Evolutionary conservation across 1,140 invertebrate species (phyloP).

Genomic region (Formica exsecta): DNA sequence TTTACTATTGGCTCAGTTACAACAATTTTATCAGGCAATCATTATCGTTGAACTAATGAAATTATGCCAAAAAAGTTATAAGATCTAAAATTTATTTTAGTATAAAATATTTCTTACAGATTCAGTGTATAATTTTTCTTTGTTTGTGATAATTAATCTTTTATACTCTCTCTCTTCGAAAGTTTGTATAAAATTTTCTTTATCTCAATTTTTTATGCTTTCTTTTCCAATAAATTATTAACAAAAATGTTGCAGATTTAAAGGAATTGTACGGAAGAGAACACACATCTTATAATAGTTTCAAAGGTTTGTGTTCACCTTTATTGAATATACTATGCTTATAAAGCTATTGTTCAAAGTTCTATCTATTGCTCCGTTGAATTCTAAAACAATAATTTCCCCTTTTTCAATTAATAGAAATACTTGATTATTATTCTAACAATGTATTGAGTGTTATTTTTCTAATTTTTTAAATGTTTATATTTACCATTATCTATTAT

Average conservation of each 20-base stretch:
- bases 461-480: background rate
- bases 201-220: background rate
- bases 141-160: background rate
- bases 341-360: constrained; percentile 6
- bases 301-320: background rate
- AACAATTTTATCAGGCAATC: constrained; percentile 18
- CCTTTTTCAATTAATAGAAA: background rate
- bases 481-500: no score
- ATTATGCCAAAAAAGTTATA: background rate
- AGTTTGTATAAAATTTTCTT: background rate
- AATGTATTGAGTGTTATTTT: background rate
- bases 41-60: background rate
- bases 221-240: background rate
- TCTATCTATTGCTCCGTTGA: background rate
- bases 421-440: background rate
- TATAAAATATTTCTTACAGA: background rate
- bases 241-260: constrained; percentile 25
- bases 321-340: background rate
- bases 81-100: background rate
- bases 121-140: background rate
- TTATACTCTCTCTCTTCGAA: background rate
- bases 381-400: background rate
- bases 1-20: background rate
- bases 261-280: background rate
- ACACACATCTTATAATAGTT: background rate